Conservation (phyloP, 1,140 invertebrate genomes). For the Telenomus remus region DNA sequence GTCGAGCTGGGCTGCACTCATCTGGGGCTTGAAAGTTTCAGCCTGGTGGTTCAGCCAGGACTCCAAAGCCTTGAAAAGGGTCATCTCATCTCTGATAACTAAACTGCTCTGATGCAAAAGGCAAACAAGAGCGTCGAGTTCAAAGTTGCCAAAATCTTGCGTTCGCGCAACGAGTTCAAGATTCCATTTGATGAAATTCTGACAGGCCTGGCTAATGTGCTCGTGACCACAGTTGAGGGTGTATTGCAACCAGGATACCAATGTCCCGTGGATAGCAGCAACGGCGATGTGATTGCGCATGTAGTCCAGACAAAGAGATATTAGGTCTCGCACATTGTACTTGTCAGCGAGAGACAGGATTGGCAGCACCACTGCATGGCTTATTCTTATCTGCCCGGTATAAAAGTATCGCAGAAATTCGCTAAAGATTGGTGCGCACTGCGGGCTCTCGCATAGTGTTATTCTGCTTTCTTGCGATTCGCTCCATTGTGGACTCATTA, state of each 20-base stretch:
- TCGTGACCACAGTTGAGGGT: slow-evolving; percentile 87
- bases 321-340: slow-evolving; percentile 94
- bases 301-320: slow-evolving; percentile 87
- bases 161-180: slow-evolving; percentile 88
- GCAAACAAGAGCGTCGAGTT: slow-evolving; percentile 85
- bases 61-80: slow-evolving; percentile 85
- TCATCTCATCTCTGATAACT: slow-evolving; percentile 93
- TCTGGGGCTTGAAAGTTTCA: slow-evolving; percentile 75
- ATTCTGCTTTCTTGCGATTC: slow-evolving; percentile 91
- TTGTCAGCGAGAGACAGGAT: slow-evolving; percentile 93
- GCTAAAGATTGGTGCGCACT: slow-evolving; percentile 89
- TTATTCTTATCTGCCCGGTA: slow-evolving; percentile 91
- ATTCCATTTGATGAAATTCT: slow-evolving; percentile 94
- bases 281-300: slow-evolving; percentile 92
- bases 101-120: slow-evolving; percentile 90
- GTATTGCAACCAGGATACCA: slow-evolving; percentile 94
- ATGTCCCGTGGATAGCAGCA: slow-evolving; percentile 84
- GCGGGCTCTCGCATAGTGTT: slow-evolving; percentile 88
- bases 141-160: slow-evolving; percentile 88
- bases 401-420: slow-evolving; percentile 94
- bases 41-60: slow-evolving; percentile 84
- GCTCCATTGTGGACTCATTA: slow-evolving; percentile 94
- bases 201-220: slow-evolving; percentile 83
- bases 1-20: slow-evolving; percentile 74
- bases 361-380: slow-evolving; percentile 87